Evolutionary conservation across 2,797 vertebrate genomes (phyloP).

Genomic region (Mus minutoides): DNA sequence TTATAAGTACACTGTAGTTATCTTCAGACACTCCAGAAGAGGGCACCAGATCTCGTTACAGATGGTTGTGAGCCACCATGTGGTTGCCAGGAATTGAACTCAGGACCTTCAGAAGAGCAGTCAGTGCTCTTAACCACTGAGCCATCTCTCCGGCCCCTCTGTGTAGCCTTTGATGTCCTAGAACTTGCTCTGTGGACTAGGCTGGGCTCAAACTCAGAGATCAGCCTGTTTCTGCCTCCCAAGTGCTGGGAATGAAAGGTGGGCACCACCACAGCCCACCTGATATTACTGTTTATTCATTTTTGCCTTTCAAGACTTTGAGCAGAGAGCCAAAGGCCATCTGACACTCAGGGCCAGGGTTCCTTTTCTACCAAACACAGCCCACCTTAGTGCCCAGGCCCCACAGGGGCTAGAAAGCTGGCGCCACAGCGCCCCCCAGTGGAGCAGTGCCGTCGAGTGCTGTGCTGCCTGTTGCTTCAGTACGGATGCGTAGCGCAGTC

Average conservation of each 20-base stretch:
- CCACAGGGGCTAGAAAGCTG: constrained; percentile 93
- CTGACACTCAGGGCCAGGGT: background rate
- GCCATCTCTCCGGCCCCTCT: too few relatives aligned
- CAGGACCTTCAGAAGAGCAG: too few relatives aligned
- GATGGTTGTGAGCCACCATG: too few relatives aligned
- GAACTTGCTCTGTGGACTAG: background rate
- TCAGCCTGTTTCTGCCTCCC: background rate
- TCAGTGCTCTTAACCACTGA: too few relatives aligned
- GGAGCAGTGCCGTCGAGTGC: constrained; percentile 91
- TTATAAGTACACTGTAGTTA: too few relatives aligned
- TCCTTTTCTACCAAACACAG: too few relatives aligned
- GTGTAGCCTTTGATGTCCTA: background rate
- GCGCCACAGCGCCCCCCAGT: constrained; percentile 93
- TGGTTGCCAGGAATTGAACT: too few relatives aligned
- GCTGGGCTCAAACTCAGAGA: background rate
- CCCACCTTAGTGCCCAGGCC: constrained; percentile 93
- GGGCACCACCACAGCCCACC: background rate
- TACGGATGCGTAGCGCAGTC: constrained; percentile 86
- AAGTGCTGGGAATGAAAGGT: background rate
- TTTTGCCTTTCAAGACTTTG: background rate
- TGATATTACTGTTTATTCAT: background rate
- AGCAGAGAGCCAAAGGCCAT: background rate
- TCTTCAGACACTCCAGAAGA: too few relatives aligned
- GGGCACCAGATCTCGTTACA: too few relatives aligned
- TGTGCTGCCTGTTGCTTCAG: constrained; percentile 94